phyloP scores from a whole-genome alignment of 2,113 vertebrate species.

The Garra rufa region DNA sequence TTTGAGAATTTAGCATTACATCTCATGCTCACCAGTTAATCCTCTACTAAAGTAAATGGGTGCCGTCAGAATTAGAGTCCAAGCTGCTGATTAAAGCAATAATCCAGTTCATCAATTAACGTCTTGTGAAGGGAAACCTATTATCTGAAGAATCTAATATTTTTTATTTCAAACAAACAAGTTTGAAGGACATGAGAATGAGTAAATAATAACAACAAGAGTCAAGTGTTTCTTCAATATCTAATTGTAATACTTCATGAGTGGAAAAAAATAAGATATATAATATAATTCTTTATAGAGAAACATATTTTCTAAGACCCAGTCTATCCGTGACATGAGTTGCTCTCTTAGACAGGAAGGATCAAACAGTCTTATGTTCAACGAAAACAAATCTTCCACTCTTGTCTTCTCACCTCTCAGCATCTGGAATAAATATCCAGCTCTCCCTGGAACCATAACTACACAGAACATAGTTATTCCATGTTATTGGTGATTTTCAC shows the following conservation, averaged over 20 bases:
- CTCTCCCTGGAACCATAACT: background rate
- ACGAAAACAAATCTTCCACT: constrained; percentile 50
- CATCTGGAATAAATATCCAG: constrained; percentile 54
- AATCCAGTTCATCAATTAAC: background rate
- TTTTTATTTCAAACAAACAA: too few species aligned
- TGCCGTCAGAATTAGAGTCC: background rate
- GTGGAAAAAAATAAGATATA: background rate
- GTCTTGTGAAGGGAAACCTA: too few species aligned
- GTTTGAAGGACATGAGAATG: background rate
- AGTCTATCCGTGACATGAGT: constrained; percentile 13
- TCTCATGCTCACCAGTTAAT: background rate
- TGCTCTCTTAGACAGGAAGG: constrained; percentile 40
- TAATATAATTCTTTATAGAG: background rate
- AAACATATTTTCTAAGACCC: background rate
- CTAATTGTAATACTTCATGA: background rate
- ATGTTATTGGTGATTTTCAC: background rate
- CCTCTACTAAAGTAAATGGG: background rate
- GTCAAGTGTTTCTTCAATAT: background rate
- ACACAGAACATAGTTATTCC: background rate
- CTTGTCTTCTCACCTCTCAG: constrained; percentile 38
- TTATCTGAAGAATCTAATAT: too few species aligned
- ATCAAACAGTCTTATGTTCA: constrained; percentile 50
- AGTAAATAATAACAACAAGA: background rate
- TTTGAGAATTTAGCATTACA: background rate
- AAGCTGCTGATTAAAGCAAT: too few species aligned